Conservation (phyloP, 2,888 invertebrate species). For the Drosophila dives region DNA sequence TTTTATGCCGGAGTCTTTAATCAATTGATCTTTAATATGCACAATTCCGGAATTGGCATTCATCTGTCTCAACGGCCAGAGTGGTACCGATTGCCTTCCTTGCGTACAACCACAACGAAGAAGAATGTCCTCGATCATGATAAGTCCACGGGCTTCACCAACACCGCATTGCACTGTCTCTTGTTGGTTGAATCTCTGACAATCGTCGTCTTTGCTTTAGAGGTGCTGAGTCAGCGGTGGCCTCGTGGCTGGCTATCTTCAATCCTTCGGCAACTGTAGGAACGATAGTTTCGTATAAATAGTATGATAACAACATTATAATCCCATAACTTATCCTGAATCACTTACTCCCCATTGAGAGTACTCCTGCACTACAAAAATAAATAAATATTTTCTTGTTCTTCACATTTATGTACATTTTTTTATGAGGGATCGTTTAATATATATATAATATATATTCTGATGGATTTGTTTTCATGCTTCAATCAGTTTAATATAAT, state of each 20-base stretch:
- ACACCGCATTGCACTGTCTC: constrained; percentile 49
- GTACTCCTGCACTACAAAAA: neutral
- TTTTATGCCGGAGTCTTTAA: constrained; percentile 39
- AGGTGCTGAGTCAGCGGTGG: constrained; percentile 29
- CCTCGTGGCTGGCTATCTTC: constrained; percentile 15
- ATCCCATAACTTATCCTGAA: neutral
- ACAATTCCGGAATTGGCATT: constrained; percentile 54
- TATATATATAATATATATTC: too few relatives aligned
- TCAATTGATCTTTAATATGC: constrained; percentile 43
- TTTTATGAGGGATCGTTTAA: too few relatives aligned
- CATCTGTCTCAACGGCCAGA: constrained; percentile 21
- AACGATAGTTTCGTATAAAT: too few relatives aligned
- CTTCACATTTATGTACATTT: too few relatives aligned
- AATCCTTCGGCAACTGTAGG: constrained; percentile 24
- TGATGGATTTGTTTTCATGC: too few relatives aligned
- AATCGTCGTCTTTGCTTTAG: constrained; percentile 45
- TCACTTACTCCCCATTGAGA: neutral
- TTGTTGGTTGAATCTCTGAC: constrained; percentile 21
- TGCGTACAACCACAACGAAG: neutral
- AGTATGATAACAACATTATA: neutral
- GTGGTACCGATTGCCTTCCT: constrained; percentile 2
- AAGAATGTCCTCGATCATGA: neutral
- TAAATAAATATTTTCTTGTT: neutral
- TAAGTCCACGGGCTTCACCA: constrained; percentile 52
- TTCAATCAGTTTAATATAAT: too few relatives aligned